phyloP scores from a whole-genome alignment of 2,797 vertebrate species.

The Scolopax bukidnonensis region DNA sequence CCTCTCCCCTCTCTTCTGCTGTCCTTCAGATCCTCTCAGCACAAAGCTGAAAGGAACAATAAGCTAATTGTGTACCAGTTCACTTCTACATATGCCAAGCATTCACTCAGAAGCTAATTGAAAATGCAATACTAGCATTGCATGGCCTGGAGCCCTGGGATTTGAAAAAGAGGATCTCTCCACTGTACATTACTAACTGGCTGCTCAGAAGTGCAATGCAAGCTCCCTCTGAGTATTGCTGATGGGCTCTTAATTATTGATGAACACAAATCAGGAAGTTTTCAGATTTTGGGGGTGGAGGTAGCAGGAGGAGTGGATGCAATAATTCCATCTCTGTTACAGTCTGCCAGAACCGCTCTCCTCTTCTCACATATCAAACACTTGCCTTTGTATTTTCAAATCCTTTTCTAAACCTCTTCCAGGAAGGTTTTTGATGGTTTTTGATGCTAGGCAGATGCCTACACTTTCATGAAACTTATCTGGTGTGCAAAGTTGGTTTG shows the following conservation, averaged over 20 bases:
- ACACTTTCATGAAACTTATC: background rate
- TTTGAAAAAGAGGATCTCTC: conserved; percentile 82
- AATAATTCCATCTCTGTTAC: conserved; percentile 52
- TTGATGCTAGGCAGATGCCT: background rate
- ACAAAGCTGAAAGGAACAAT: conserved; percentile 78
- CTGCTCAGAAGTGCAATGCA: conserved; percentile 86
- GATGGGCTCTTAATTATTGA: conserved; percentile 89
- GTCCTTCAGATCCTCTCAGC: conserved; percentile 74
- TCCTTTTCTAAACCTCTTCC: background rate
- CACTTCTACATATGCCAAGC: conserved; percentile 80
- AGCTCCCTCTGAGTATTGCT: conserved; percentile 85
- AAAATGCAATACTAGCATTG: conserved; percentile 82
- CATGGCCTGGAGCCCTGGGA: conserved; percentile 82
- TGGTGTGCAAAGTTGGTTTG: background rate
- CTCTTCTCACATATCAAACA: background rate
- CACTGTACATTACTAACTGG: conserved; percentile 81
- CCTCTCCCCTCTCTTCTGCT: conserved; percentile 58
- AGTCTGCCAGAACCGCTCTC: background rate
- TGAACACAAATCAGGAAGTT: conserved; percentile 84
- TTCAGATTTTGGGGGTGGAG: conserved; percentile 70
- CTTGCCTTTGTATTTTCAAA: background rate
- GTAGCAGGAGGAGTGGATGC: conserved; percentile 52
- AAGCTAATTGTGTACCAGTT: conserved; percentile 82
- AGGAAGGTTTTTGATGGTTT: background rate
- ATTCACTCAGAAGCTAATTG: conserved; percentile 85